Percentiles rank a stretch among this genome's conserved stretches.
Conservation (phyloP, 2,113 vertebrate species). For the Actenoides hombroni region DNA sequence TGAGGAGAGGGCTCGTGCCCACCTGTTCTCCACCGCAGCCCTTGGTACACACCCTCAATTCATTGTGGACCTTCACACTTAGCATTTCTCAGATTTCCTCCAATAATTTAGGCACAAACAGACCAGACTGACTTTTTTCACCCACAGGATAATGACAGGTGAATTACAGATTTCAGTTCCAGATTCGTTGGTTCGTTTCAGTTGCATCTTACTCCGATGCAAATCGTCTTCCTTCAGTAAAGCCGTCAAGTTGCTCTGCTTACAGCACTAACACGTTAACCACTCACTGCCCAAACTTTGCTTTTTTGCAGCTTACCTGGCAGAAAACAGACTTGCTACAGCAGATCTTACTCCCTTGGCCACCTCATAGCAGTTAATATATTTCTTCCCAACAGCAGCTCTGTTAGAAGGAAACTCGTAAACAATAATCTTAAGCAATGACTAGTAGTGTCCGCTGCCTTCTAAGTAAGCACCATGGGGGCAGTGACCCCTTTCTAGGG, state of each 20-base stretch:
- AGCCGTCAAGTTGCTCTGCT: neutral
- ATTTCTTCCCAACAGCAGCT: neutral
- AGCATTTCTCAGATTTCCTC: neutral
- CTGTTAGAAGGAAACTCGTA: neutral
- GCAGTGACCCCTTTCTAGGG: neutral
- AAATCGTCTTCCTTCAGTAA: neutral
- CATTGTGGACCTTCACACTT: neutral
- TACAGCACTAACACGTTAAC: neutral
- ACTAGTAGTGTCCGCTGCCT: neutral
- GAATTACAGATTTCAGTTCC: neutral
- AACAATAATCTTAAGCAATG: neutral
- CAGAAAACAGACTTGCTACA: neutral
- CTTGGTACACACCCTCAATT: neutral
- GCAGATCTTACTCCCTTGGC: neutral
- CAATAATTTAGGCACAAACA: neutral
- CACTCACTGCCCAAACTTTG: neutral
- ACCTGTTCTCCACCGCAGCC: fast-evolving
- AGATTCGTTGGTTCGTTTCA: neutral
- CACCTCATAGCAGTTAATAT: neutral
- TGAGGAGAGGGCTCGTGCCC: neutral
- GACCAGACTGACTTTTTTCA: neutral
- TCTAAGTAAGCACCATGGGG: neutral
- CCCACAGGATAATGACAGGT: neutral
- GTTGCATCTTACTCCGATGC: fast-evolving
- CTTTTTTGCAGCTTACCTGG: neutral